phyloP scores from a whole-genome alignment of 2,888 invertebrate genomes.

The Macroteleia sp. region DNA sequence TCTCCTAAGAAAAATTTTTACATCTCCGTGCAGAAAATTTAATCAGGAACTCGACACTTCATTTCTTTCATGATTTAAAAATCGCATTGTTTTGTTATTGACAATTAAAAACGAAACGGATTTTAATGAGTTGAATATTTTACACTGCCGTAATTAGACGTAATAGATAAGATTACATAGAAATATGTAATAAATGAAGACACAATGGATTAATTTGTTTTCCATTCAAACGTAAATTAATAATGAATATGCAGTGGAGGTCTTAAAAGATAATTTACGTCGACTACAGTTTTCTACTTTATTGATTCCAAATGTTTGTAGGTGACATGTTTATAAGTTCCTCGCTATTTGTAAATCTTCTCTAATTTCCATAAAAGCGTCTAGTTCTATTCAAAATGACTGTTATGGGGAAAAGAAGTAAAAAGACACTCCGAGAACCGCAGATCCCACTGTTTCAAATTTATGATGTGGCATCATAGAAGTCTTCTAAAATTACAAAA shows the following conservation, averaged over 20 bases:
- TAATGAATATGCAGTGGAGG: not conserved
- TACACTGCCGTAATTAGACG: not conserved
- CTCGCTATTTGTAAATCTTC: not conserved
- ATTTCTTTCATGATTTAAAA: no score
- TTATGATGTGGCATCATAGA: conserved; percentile 30
- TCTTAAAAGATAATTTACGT: not conserved
- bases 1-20: no score
- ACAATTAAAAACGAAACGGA: no score
- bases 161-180: no score
- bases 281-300: not conserved
- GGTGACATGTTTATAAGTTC: not conserved
- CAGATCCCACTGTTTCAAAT: conserved; percentile 24
- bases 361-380: conserved; percentile 10
- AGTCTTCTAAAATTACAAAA: conserved; percentile 41
- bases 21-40: no score
- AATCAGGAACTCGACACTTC: no score
- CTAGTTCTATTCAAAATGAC: not conserved
- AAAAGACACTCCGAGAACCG: not conserved
- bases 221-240: not conserved
- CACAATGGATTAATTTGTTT: conserved; percentile 1
- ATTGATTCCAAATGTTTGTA: not conserved
- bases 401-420: conserved; percentile 2
- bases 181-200: not conserved
- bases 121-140: conserved; percentile 1
- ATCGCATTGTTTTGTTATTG: no score